These are phyloP conservation scores for Malthinus seriepunctatus DNA, from an alignment of 2,888 invertebrate genomes.

Conservation along the genomic window DNA sequence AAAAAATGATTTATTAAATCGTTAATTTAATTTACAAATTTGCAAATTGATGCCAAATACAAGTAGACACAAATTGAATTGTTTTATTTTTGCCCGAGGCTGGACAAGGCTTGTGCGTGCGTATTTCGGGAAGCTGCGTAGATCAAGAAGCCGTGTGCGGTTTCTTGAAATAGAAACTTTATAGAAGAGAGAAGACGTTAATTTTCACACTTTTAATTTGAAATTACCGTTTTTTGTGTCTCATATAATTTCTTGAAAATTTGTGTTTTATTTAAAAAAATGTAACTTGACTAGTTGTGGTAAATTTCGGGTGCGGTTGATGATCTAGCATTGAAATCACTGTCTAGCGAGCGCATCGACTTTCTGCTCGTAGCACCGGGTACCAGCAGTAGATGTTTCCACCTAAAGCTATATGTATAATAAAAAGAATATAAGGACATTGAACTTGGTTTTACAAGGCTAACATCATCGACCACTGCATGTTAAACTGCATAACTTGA, in stretches of 20 bases:
- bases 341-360: slow-evolving; percentile 10
- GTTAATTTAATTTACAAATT: too few relatives aligned
- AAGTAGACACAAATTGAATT: slow-evolving; percentile 12
- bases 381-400: slow-evolving; percentile 22
- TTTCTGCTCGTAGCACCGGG: slow-evolving; percentile 13
- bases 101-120: slow-evolving; percentile 19
- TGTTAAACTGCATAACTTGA: slow-evolving; percentile 15
- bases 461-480: slow-evolving; percentile 18
- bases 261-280: not conserved
- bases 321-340: slow-evolving; percentile 22
- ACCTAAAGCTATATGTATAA: slow-evolving; percentile 8
- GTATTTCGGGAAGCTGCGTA: slow-evolving; percentile 26
- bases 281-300: not conserved
- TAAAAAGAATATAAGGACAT: slow-evolving; percentile 23
- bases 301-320: slow-evolving; percentile 17
- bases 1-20: too few relatives aligned
- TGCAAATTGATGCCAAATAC: not conserved
- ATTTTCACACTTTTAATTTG: not conserved
- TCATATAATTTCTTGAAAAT: not conserved
- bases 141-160: slow-evolving; percentile 19
- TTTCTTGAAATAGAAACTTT: slow-evolving; percentile 11
- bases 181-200: not conserved
- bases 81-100: slow-evolving; percentile 15
- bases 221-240: too few relatives aligned
- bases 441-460: slow-evolving; percentile 25